These are phyloP conservation scores for Florisuga fusca DNA, from an alignment of 2,797 vertebrate genomes.

Conservation along the genomic window DNA sequence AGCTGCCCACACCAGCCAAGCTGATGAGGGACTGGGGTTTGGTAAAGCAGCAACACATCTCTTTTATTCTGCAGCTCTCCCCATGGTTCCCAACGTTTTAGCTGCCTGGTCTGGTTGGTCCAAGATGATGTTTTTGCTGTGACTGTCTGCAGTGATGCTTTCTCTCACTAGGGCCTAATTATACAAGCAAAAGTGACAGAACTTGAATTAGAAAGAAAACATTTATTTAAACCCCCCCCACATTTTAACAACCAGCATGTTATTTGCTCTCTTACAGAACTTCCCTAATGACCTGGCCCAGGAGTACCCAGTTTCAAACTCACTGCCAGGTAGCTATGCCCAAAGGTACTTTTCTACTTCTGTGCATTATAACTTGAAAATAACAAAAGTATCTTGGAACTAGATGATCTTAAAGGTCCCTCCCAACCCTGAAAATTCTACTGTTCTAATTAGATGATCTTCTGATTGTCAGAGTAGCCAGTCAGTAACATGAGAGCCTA, in stretches of 20 bases:
- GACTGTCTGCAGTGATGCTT: not conserved
- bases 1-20: not conserved
- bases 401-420: too few relatives aligned
- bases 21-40: rapidly evolving
- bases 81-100: not conserved
- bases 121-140: not conserved
- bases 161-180: not conserved
- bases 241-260: not conserved
- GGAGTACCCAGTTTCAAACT: not conserved
- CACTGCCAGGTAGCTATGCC: rapidly evolving
- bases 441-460: not conserved
- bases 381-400: too few relatives aligned
- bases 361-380: rapidly evolving
- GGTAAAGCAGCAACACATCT: not conserved
- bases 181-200: rapidly evolving
- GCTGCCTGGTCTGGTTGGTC: not conserved
- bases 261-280: not conserved
- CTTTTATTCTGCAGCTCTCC: not conserved
- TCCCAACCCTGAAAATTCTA: too few relatives aligned
- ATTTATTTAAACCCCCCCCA: not conserved
- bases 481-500: not conserved
- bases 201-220: not conserved
- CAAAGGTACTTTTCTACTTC: not conserved
- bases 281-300: not conserved
- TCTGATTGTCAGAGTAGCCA: not conserved